Conservation (phyloP, 2,888 invertebrate species). For the Latrodectus hesperus region DNA sequence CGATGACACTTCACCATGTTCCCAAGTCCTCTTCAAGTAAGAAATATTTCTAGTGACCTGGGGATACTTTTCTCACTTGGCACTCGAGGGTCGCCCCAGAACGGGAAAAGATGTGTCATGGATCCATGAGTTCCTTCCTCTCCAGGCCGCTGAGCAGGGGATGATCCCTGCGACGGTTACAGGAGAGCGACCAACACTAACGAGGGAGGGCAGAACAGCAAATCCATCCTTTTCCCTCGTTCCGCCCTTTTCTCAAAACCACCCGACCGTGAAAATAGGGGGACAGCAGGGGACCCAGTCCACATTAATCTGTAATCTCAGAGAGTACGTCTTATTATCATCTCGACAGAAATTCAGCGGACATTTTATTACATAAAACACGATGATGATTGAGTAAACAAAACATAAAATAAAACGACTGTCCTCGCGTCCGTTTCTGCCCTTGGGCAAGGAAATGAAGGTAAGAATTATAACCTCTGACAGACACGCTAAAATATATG, state of each 20-base stretch:
- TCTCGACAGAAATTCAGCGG: conserved; percentile 11
- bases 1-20: not conserved
- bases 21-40: not conserved
- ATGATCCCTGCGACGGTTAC: conserved; percentile 58
- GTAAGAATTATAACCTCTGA: not conserved
- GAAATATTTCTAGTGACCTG: conserved; percentile 5
- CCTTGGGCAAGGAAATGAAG: not conserved
- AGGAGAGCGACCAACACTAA: conserved; percentile 65
- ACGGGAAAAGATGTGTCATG: not conserved
- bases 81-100: not conserved
- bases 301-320: conserved; percentile 35
- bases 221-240: conserved; percentile 14
- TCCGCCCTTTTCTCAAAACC: not conserved
- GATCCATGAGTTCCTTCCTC: not conserved
- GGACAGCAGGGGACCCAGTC: not conserved
- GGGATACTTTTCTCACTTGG: not conserved
- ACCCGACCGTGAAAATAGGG: conserved; percentile 56
- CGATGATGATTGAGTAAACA: too few species aligned
- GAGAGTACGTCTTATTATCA: conserved; percentile 8
- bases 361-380: not conserved
- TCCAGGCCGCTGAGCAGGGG: conserved; percentile 13
- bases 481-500: not conserved
- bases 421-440: too few species aligned
- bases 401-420: too few species aligned
- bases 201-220: conserved; percentile 53